phyloP scores from a whole-genome alignment of 2,888 invertebrate species.

The Eristalis intricaria region DNA sequence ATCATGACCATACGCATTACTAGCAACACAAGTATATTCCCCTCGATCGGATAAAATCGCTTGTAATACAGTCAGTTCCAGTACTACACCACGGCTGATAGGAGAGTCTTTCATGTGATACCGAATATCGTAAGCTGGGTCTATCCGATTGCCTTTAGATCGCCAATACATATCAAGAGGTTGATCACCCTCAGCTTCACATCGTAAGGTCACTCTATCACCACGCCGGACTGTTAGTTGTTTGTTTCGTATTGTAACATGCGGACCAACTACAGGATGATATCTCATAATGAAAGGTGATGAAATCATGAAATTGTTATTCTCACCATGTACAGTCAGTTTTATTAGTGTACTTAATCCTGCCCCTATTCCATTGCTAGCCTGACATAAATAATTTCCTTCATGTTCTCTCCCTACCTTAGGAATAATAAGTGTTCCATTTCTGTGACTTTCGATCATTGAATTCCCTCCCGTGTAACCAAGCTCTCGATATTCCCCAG shows the following conservation, averaged over 20 bases:
- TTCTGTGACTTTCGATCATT: slow-evolving; percentile 79
- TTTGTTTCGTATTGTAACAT: slow-evolving; percentile 81
- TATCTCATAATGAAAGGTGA: neutral
- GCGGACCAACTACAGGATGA: slow-evolving; percentile 81
- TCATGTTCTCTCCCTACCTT: slow-evolving; percentile 83
- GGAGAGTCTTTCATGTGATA: slow-evolving; percentile 81
- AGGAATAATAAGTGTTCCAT: slow-evolving; percentile 83
- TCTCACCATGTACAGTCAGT: slow-evolving; percentile 84
- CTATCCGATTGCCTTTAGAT: slow-evolving; percentile 81
- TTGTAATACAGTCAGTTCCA: slow-evolving; percentile 83
- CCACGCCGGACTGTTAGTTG: slow-evolving; percentile 83
- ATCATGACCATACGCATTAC: slow-evolving; percentile 85
- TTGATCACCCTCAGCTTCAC: slow-evolving; percentile 83
- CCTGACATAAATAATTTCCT: slow-evolving; percentile 84
- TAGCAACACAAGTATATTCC: slow-evolving; percentile 85
- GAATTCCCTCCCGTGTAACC: slow-evolving; percentile 81
- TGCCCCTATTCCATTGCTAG: slow-evolving; percentile 84
- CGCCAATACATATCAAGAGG: slow-evolving; percentile 83
- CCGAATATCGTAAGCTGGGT: slow-evolving; percentile 82
- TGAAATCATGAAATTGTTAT: neutral
- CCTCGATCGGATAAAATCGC: slow-evolving; percentile 83
- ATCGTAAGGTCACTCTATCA: slow-evolving; percentile 82
- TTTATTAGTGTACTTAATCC: slow-evolving; percentile 85
- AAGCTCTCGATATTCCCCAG: slow-evolving; percentile 83
- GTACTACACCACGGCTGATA: slow-evolving; percentile 81